Conservation (phyloP, 2,113 vertebrate genomes). For the Xiphias gladius region DNA sequence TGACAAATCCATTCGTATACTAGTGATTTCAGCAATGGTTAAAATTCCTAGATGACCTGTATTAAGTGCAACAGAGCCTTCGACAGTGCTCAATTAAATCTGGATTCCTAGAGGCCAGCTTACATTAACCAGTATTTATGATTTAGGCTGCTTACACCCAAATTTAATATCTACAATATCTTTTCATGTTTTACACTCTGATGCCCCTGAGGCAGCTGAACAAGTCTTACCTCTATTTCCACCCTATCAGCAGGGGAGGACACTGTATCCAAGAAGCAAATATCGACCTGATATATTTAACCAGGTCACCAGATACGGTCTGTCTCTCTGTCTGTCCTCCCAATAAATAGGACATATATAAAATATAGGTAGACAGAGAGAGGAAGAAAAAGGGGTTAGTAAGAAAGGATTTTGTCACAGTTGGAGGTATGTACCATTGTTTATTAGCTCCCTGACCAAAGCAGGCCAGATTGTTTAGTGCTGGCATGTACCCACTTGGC, state of each 20-base stretch:
- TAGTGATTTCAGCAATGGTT: neutral
- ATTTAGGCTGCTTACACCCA: neutral
- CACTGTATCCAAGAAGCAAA: neutral
- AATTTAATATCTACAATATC: neutral
- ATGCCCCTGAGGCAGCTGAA: neutral
- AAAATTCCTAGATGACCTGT: neutral
- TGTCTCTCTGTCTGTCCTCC: constrained; percentile 5
- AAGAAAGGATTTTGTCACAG: neutral
- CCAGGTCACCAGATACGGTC: neutral
- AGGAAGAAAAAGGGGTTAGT: neutral
- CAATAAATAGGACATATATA: neutral
- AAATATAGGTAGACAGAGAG: neutral
- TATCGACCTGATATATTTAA: neutral
- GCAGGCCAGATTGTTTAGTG: constrained; percentile 36
- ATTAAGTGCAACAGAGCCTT: too few relatives aligned
- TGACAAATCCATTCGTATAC: neutral
- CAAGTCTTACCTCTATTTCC: neutral
- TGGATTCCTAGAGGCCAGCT: neutral
- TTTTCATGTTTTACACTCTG: neutral
- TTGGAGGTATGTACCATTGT: constrained; percentile 24
- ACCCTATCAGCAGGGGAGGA: neutral
- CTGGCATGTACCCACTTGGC: constrained; percentile 58
- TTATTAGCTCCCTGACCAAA: constrained; percentile 45
- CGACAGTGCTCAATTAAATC: neutral
- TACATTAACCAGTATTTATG: neutral